These are phyloP conservation scores for Sweltsa coloradensis DNA, from an alignment of 1,140 invertebrate genomes.

Conservation along the genomic window DNA sequence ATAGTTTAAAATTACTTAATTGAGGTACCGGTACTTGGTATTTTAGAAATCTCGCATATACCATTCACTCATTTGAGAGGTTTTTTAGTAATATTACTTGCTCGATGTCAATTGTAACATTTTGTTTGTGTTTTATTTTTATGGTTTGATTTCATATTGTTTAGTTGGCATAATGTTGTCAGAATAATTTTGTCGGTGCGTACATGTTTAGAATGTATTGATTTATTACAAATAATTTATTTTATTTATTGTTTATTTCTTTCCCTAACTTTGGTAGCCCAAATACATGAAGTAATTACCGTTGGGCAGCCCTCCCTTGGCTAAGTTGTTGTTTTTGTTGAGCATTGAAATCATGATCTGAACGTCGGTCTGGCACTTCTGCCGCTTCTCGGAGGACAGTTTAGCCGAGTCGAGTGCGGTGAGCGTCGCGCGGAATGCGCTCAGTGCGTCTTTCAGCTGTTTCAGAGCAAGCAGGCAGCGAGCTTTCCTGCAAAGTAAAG, in stretches of 20 bases:
- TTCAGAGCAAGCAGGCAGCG: slow-evolving; percentile 62
- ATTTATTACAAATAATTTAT: neutral
- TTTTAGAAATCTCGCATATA: too few species aligned
- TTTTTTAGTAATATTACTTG: too few species aligned
- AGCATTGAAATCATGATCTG: slow-evolving; percentile 60
- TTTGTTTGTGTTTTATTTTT: too few species aligned
- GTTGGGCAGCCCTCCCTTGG: too few species aligned
- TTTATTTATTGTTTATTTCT: neutral
- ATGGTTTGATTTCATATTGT: neutral
- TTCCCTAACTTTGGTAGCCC: slow-evolving; percentile 10
- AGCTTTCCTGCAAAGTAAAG: slow-evolving; percentile 32
- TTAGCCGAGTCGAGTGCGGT: slow-evolving; percentile 47
- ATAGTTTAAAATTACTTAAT: too few species aligned
- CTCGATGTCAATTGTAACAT: too few species aligned
- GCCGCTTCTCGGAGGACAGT: slow-evolving; percentile 46
- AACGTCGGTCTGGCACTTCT: slow-evolving; percentile 51
- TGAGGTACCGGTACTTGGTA: too few species aligned
- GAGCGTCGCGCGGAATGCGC: slow-evolving; percentile 49
- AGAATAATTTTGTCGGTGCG: neutral
- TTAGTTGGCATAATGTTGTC: neutral
- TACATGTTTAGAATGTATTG: neutral
- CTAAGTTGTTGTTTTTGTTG: slow-evolving; percentile 27
- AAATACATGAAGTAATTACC: too few species aligned
- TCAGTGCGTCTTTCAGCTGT: slow-evolving; percentile 49
- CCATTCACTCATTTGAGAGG: neutral